A percentile compares a stretch with the other conserved stretches of the same genome.
Conservation (phyloP, 2,113 vertebrate species). For the Physeter macrocephalus region DNA sequence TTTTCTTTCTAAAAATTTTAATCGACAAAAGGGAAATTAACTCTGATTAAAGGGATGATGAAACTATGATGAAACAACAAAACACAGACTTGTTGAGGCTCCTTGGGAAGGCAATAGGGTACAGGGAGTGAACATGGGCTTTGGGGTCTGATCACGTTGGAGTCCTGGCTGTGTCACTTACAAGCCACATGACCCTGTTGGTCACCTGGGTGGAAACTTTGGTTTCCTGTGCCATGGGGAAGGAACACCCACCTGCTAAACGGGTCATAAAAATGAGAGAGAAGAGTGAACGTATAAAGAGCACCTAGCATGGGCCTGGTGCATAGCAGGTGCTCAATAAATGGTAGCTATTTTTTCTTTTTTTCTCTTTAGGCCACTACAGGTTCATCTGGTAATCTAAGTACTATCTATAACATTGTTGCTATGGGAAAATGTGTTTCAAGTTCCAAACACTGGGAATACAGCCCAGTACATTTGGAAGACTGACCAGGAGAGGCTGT, state of each 20-base stretch:
- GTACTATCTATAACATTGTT: background rate
- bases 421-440: background rate
- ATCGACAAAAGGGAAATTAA: background rate
- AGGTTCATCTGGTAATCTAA: background rate
- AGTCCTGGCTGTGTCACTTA: background rate
- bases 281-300: background rate
- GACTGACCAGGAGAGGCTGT: background rate
- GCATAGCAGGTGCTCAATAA: background rate
- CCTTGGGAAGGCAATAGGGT: background rate
- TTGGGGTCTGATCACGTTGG: background rate
- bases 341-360: background rate
- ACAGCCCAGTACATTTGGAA: background rate
- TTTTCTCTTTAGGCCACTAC: background rate
- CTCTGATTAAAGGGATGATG: background rate
- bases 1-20: background rate
- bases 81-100: background rate
- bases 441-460: background rate
- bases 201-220: background rate
- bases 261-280: background rate
- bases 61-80: background rate
- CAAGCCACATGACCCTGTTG: background rate
- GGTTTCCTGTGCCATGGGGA: background rate
- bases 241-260: background rate
- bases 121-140: background rate
- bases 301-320: background rate